Evolutionary conservation across 2,797 vertebrate species (phyloP), one percentile per base, ranked within the genome.

Genomic region (Tragelaphus oryx): DNA sequence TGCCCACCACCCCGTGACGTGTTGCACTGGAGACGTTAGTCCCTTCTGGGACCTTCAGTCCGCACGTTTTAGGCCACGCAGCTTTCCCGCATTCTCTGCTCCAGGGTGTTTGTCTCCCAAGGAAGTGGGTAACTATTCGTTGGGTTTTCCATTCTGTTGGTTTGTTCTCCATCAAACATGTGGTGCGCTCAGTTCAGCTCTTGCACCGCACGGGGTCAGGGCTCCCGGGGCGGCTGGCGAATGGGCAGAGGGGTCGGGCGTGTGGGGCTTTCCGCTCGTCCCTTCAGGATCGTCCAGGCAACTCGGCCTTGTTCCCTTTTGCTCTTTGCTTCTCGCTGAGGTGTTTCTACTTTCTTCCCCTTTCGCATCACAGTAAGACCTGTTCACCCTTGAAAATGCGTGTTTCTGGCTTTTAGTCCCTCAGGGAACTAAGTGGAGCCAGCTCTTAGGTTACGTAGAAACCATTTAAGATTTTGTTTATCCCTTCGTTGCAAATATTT

Each of bases 61-160:
- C 30, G 10, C 22, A 13, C 5, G 2, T 7, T 18, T 48, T 9
- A 46, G 26, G 52, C 28, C 52, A 4, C 4, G 0, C 4, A 33
- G 6, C 20, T 7, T 11, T 20, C 2, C 5, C 6, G 1, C 1
- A 0, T 4, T 0, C 18, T 54, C 16, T 9, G 28, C 50, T 65
- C 20, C 46, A 18, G 28, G 22, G 10, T 2, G n/a, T 5, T 14
- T 5, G 7, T 5, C 41, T 54, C 48, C 28, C 37, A 1, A 3
- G 74, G 62, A 20, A 20, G 46, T 1, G 13, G 18, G 1, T 8
- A 0, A 30, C 28, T 14, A 0, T 17, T 8, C 12, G 4, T 11
- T 17, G 18, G 46, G 3, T 4, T 8, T 57, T 37, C 20, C 84
- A 0, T 8, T n/a, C 22, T 33, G 26, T 13, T 74, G 30, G 1